Conservation (phyloP, 2,113 vertebrate species). For the Nycticorax nycticorax region DNA sequence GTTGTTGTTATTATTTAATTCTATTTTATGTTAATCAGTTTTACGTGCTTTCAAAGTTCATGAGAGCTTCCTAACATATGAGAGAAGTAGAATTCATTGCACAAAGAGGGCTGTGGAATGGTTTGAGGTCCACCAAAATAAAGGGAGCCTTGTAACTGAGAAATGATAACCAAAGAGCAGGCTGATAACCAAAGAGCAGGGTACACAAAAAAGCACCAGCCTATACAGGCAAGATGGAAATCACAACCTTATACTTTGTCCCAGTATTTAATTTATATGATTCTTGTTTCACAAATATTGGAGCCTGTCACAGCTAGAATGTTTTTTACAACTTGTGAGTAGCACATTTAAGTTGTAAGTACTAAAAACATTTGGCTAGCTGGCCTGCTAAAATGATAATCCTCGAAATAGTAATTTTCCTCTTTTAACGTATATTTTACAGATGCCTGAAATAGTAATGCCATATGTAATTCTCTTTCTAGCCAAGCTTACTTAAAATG, state of each 20-base stretch:
- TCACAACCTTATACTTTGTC: background rate
- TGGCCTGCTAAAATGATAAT: background rate
- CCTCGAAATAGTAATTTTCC: background rate
- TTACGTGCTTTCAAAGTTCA: background rate
- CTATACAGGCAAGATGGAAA: rapidly evolving
- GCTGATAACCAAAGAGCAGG: no score
- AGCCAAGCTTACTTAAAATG: conserved; percentile 42
- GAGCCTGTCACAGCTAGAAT: background rate
- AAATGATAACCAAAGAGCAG: background rate
- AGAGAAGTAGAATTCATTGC: background rate
- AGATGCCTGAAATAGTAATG: conserved; percentile 20
- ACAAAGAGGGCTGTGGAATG: background rate
- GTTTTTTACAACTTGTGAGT: background rate
- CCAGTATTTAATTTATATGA: rapidly evolving
- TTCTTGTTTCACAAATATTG: background rate
- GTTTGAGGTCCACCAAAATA: background rate
- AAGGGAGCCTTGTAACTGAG: background rate
- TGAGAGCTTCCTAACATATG: background rate
- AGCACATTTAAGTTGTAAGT: background rate
- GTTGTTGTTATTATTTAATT: background rate
- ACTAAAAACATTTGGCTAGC: background rate
- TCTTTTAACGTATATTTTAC: background rate
- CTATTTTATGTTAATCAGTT: background rate
- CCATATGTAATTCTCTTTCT: conserved; percentile 30
- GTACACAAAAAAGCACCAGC: background rate